These are phyloP conservation scores for Corapipo altera DNA, from an alignment of 2,113 vertebrate genomes.

Conservation along the genomic window DNA sequence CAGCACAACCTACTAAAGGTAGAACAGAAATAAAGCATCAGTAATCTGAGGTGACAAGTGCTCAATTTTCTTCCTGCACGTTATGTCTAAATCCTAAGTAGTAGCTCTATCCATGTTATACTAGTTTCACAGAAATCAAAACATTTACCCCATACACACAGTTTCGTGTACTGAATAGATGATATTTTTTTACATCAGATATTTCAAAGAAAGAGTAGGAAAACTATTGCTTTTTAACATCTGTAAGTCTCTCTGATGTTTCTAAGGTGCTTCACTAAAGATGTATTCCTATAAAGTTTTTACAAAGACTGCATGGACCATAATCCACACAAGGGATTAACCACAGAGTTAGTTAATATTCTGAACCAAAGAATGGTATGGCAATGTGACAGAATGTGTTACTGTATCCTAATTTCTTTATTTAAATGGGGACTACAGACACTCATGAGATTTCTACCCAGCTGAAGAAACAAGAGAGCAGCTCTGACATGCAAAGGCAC, in stretches of 20 bases:
- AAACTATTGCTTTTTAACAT: background rate
- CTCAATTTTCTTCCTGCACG: background rate
- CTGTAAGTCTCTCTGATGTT: background rate
- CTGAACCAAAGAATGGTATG: background rate
- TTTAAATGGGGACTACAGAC: background rate
- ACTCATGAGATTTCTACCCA: background rate
- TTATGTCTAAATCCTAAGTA: background rate
- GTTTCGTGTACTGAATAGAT: background rate
- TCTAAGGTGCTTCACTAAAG: background rate
- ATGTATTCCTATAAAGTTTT: background rate
- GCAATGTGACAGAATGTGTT: background rate
- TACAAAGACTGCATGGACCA: background rate
- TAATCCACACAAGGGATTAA: background rate
- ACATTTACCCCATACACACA: background rate
- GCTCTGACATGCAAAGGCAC: background rate
- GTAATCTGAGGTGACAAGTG: background rate
- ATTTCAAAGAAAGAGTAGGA: background rate
- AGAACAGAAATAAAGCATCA: background rate
- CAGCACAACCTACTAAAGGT: background rate
- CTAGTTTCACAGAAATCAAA: background rate
- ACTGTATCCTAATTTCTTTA: background rate
- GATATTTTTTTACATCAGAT: background rate
- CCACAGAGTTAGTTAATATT: background rate
- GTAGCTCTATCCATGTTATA: background rate
- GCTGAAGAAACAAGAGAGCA: background rate